Evolutionary conservation across 2,888 invertebrate genomes (phyloP).

Genomic region (Acrobasis consociella): DNA sequence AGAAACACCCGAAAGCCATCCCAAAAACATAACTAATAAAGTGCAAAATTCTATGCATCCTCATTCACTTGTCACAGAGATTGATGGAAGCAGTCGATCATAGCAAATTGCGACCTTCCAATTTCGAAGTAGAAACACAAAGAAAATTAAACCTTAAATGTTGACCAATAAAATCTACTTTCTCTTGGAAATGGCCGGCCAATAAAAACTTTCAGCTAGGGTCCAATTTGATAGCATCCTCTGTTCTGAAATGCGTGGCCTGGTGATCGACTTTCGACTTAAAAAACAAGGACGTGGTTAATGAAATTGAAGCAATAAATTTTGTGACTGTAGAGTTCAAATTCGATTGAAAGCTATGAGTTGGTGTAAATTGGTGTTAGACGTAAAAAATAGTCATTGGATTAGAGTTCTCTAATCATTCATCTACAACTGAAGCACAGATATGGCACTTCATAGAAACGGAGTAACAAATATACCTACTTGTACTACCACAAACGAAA

Average conservation of each 20-base stretch:
- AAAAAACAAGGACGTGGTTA: slow-evolving; percentile 2
- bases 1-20: background rate
- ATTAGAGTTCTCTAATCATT: background rate
- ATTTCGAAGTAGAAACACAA: background rate
- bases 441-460: too few relatives aligned
- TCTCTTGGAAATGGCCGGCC: background rate
- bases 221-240: slow-evolving; percentile 8
- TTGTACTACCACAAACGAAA: too few relatives aligned
- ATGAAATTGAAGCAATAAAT: background rate
- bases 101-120: slow-evolving; percentile 22
- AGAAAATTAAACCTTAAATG: background rate
- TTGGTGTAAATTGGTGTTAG: background rate
- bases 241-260: background rate
- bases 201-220: slow-evolving; percentile 12
- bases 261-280: slow-evolving; percentile 11
- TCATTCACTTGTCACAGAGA: slow-evolving; percentile 19
- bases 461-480: too few relatives aligned
- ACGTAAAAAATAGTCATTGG: background rate
- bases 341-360: background rate
- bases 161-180: background rate
- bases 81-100: slow-evolving; percentile 25
- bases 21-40: background rate
- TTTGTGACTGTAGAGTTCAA: background rate
- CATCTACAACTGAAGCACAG: too few relatives aligned
- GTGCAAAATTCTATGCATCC: slow-evolving; percentile 7